Conservation (phyloP, 2,888 invertebrate genomes). For the Xestoiulus laeticollis region DNA sequence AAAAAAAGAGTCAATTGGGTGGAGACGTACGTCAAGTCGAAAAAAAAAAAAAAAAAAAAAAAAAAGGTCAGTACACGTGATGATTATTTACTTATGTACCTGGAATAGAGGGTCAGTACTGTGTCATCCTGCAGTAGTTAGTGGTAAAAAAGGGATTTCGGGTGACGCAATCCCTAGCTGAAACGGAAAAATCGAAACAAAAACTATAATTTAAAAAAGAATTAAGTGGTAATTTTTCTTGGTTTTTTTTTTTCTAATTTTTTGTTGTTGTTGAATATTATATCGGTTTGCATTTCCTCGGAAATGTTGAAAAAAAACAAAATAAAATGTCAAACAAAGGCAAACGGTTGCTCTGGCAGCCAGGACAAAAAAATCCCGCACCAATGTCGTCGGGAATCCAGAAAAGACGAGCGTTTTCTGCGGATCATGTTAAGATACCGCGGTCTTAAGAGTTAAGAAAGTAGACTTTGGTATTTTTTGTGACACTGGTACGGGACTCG, state of each 20-base stretch:
- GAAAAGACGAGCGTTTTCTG: too few species aligned
- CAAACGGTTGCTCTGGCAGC: background rate
- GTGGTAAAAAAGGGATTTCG: conserved; percentile 51
- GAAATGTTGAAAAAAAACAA: background rate
- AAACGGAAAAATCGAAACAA: conserved; percentile 53
- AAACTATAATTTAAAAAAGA: conserved; percentile 48
- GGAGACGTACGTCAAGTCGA: conserved; percentile 42
- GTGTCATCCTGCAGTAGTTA: conserved; percentile 50
- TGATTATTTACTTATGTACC: conserved; percentile 52
- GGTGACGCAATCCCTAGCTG: conserved; percentile 52
- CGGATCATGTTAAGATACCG: too few species aligned
- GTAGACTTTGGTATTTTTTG: too few species aligned
- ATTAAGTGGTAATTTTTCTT: background rate
- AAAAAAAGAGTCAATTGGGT: conserved; percentile 48
- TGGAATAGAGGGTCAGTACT: conserved; percentile 51
- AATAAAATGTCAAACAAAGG: conserved; percentile 12
- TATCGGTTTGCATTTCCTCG: background rate
- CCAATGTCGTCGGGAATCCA: background rate
- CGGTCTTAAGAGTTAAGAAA: too few species aligned
- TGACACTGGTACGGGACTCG: conserved; percentile 1
- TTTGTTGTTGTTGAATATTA: background rate
- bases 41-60: conserved; percentile 40
- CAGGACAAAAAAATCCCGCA: background rate
- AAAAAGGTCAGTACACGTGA: background rate
- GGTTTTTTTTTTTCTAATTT: background rate